Base-by-base conservation (phyloP, 2,113 vertebrate species). In the Ageneiosus marmoratus region DNA sequence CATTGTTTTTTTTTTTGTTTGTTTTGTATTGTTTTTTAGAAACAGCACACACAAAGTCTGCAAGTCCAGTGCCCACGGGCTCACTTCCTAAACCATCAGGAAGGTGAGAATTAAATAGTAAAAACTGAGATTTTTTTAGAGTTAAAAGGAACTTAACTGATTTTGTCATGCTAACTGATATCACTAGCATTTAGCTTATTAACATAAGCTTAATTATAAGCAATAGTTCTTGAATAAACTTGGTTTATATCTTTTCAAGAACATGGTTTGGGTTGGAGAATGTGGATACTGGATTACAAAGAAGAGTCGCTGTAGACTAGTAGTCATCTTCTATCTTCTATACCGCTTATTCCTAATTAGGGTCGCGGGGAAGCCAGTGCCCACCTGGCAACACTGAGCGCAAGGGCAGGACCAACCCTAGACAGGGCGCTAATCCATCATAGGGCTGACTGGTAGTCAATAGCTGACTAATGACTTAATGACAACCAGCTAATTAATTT, bases 71-170 rank as follows among this genome's bases (percentile, higher is more conserved):
- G 55, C 91, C 95, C 2, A 92, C 94, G 20, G 91, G 93, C 83
- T 94, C 94, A 0, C 92, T 91, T 5, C 94, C 93, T 82, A 96
- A 94, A 89, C 94, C 94, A 83, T 90, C 89, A 1, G 93, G 93
- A 91, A 95, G 97, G 98, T 98, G 89, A 94, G 95, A 89, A 13
- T 18, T 27, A 44, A 50, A 4, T n/a, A 65, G 32, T 41, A 37
- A 37, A 67, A 32, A 32, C 3, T 0, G 15, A 44, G 20, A n/a
- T 69, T 72, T 46, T 27, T n/a, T 72, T 12, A 72, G 24, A 11
- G n/a, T 46, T 7, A 46, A 41, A 46, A n/a, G 5, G 24, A 46
- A 3, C 12, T n/a, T 44, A 2, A 22, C 2, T 3, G 11, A 4
- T 41, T 69, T 69, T 24, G 32, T 67, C 7, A 41, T 37, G 65